phyloP scores from a whole-genome alignment of 2,888 invertebrate genomes.

The Metallyticus violacea region DNA sequence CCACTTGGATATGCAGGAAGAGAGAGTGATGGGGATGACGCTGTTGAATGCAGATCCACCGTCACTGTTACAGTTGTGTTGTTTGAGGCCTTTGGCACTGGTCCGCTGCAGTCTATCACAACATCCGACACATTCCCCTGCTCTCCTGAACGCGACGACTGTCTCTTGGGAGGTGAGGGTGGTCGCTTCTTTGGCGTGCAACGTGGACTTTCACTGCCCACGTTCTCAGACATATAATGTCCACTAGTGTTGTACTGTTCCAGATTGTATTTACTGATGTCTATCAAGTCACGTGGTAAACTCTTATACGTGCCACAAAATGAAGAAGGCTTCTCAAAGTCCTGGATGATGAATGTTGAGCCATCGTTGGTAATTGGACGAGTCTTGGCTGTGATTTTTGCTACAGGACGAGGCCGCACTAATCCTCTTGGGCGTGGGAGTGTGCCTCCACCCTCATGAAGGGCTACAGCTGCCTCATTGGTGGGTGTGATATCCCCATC shows the following conservation, averaged over 20 bases:
- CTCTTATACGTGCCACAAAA: constrained; percentile 51
- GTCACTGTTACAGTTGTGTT: constrained; percentile 41
- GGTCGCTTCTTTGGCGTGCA: constrained; percentile 60
- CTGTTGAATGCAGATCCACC: constrained; percentile 39
- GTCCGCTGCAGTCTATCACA: constrained; percentile 48
- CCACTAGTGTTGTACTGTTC: constrained; percentile 36
- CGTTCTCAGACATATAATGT: background rate
- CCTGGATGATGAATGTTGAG: constrained; percentile 15
- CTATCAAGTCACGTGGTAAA: constrained; percentile 51
- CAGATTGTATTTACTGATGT: constrained; percentile 50
- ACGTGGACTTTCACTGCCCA: constrained; percentile 6
- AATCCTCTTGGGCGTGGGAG: constrained; percentile 80
- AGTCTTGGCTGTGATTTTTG: constrained; percentile 59
- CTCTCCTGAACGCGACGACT: constrained; percentile 48
- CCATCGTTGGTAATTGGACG: constrained; percentile 19
- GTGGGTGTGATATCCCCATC: constrained; percentile 90
- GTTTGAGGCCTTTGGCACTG: constrained; percentile 45
- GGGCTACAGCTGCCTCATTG: constrained; percentile 49
- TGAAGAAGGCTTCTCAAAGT: constrained; percentile 28
- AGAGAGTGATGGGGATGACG: constrained; percentile 53
- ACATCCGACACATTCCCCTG: constrained; percentile 41
- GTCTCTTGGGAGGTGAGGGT: constrained; percentile 76
- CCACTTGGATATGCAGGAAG: constrained; percentile 64
- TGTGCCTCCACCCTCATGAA: constrained; percentile 75
- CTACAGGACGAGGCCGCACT: constrained; percentile 76